These are phyloP conservation scores for Poecile montanus DNA, from an alignment of 2,797 vertebrate species.

Conservation along the genomic window DNA sequence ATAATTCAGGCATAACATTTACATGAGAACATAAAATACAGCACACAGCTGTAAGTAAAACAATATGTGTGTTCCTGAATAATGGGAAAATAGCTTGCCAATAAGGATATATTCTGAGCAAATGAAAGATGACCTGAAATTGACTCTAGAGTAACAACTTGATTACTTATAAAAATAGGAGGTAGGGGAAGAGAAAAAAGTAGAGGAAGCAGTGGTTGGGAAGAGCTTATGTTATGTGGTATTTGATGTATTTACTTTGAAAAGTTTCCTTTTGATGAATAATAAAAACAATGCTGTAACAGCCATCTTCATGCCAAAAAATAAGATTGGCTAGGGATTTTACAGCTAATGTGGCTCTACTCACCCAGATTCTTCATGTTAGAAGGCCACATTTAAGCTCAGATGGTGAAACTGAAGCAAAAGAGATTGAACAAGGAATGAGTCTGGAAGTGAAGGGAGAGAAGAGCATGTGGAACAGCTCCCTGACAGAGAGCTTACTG, in stretches of 20 bases:
- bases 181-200: conserved; percentile 30
- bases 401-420: conserved; percentile 25
- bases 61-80: conserved; percentile 82
- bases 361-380: conserved; percentile 42
- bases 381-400: conserved; percentile 16
- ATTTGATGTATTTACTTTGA: conserved; percentile 68
- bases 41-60: conserved; percentile 83
- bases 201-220: conserved; percentile 78
- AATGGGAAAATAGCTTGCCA: conserved; percentile 78
- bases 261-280: conserved; percentile 71
- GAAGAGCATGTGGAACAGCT: conserved; percentile 20
- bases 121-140: conserved; percentile 88
- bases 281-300: conserved; percentile 68
- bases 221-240: conserved; percentile 72
- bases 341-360: conserved; percentile 41
- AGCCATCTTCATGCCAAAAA: conserved; percentile 53
- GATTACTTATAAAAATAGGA: conserved; percentile 82
- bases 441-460: not conserved
- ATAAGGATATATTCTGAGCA: conserved; percentile 78
- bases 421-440: conserved; percentile 3
- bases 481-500: not conserved
- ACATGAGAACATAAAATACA: conserved; percentile 82
- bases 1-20: conserved; percentile 83
- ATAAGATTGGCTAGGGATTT: conserved; percentile 50
- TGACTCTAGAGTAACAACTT: conserved; percentile 85